These are phyloP conservation scores for Rousettus madagascariensis DNA, from an alignment of 2,797 vertebrate species.

Conservation along the genomic window DNA sequence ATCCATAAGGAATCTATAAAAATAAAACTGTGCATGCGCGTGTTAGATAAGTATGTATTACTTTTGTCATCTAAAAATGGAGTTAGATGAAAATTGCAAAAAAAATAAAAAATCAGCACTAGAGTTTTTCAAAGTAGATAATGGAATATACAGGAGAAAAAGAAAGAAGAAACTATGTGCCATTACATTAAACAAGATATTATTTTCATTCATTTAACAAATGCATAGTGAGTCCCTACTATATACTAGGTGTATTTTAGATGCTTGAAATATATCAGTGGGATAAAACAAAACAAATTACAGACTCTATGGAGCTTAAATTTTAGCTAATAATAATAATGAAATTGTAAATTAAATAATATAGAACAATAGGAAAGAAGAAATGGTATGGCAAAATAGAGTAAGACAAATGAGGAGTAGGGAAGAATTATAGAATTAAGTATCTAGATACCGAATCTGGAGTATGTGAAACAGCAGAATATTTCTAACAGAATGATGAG, in stretches of 20 bases:
- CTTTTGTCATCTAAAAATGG: not conserved
- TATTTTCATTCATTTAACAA: slow-evolving; percentile 2
- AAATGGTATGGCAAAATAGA: not conserved
- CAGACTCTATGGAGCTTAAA: not conserved
- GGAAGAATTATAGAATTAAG: not conserved
- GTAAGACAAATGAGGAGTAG: not conserved
- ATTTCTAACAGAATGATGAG: slow-evolving; percentile 12
- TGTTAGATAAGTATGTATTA: not conserved
- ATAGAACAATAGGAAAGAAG: not conserved
- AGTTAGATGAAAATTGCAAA: not conserved
- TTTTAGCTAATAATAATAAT: not conserved
- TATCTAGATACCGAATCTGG: not conserved
- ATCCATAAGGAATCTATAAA: not conserved
- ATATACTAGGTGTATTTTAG: not conserved
- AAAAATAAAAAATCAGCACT: not conserved
- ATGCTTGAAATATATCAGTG: not conserved
- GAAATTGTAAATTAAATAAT: not conserved
- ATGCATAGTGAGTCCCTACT: not conserved
- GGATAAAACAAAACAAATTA: not conserved
- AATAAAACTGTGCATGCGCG: not conserved
- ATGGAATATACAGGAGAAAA: not conserved
- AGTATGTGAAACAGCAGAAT: not conserved
- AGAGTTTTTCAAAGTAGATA: not conserved
- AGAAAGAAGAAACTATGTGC: not conserved
- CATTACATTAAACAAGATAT: not conserved